Evolutionary conservation across 1,140 invertebrate genomes (phyloP).

Genomic region (Zaprionus davidi): DNA sequence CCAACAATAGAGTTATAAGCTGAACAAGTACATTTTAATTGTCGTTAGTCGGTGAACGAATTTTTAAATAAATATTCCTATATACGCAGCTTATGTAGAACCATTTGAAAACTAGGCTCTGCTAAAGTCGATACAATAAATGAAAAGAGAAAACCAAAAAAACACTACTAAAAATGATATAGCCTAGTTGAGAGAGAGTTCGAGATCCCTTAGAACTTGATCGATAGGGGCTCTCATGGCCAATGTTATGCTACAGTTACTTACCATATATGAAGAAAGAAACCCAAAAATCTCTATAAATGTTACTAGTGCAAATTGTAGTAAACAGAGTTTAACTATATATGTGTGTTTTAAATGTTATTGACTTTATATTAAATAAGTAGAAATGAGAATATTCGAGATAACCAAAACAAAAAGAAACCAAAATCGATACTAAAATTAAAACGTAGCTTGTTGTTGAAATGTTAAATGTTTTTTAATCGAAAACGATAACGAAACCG

Average conservation of each 20-base stretch:
- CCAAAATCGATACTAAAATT: conserved; percentile 5
- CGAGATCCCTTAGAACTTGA: conserved; percentile 4
- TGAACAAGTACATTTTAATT: conserved; percentile 59
- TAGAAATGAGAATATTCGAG: conserved; percentile 37
- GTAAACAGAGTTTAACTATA: conserved; percentile 70
- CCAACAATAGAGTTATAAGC: conserved; percentile 81
- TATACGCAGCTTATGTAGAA: conserved; percentile 61
- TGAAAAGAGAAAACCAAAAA: conserved; percentile 26
- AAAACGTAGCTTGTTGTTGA: conserved; percentile 77
- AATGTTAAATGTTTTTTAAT: conserved; percentile 81
- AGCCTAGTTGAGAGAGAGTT: conserved; percentile 6
- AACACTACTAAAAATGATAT: conserved; percentile 18
- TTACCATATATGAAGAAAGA: conserved; percentile 44
- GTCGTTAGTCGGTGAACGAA: conserved; percentile 58
- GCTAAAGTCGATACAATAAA: conserved; percentile 67
- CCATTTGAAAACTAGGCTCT: conserved; percentile 36
- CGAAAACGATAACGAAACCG: conserved; percentile 31
- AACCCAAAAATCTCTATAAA: conserved; percentile 59
- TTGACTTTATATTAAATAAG: conserved; percentile 79
- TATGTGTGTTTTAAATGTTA: conserved; percentile 83
- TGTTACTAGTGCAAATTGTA: conserved; percentile 77
- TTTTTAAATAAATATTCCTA: conserved; percentile 54
- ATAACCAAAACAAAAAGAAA: conserved; percentile 32
- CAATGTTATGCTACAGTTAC: conserved; percentile 20
- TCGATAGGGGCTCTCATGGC: background rate